Base-by-base conservation (phyloP, 1,140 invertebrate species). In the Ceratosolen solmsi region DNA sequence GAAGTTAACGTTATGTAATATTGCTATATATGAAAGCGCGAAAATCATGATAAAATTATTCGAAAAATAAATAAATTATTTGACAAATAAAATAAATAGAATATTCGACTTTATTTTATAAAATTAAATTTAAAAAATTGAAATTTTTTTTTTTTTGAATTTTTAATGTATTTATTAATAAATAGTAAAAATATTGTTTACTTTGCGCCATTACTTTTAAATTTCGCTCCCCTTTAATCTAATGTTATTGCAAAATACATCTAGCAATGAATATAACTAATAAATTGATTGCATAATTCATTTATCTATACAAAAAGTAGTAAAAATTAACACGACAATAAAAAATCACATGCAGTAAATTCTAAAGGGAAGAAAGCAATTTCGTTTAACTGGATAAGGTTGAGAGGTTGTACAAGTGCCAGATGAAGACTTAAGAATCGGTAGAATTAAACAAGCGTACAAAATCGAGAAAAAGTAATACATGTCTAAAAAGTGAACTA, bases 371-470 rank as follows among this genome's bases (percentile, higher is more conserved):
- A 68, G 20, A 58, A 60, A 25, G 73, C 20, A 58, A 58, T 58
- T 60, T 75, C 20, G 8, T 75, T 58, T 75, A 33, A 49, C 5
- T 11, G 54, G 17, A 65, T 49, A 49, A 70, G 15, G 65, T 33
- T 79, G 54, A 71, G 27, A 79, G n/a, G 20, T 11, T 36, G 25
- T 36, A 56, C 20, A 36, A 70, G 65, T 71, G 30, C 60, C 49
- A 56, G 27, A 25, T 51, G 51, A 76, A 71, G 54, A 82, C 56
- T 33, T 41, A 54, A 73, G 70, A 82, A 79, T 58, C 73, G 49
- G 49, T 58, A 30, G 51, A 76, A 7, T 41, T 68, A 68, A 82
- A 68, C 36, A 76, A 71, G 63, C 30, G 30, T 20, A 41, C 33
- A n/a, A 63, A 60, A 46, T 8, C 33, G 33, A 25, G 22, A 51